phyloP scores from a whole-genome alignment of 2,888 invertebrate genomes.

The Sylvicola fuscatus region DNA sequence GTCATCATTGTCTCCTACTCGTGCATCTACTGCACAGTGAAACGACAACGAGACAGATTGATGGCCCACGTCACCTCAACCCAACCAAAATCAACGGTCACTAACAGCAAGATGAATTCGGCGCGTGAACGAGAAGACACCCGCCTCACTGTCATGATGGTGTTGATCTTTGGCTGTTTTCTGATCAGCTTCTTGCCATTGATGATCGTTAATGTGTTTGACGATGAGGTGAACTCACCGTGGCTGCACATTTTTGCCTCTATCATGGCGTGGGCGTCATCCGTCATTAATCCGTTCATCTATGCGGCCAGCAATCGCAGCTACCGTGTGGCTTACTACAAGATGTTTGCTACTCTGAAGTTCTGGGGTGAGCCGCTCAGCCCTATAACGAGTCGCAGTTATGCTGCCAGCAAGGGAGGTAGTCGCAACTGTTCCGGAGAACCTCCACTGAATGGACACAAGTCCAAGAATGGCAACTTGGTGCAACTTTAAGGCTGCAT shows the following conservation, averaged over 20 bases:
- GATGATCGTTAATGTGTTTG: conserved; percentile 73
- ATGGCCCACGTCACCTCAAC: conserved; percentile 32
- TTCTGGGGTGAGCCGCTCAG: conserved; percentile 24
- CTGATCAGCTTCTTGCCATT: conserved; percentile 69
- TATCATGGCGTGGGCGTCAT: conserved; percentile 74
- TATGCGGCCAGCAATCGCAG: conserved; percentile 79
- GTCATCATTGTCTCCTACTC: conserved; percentile 71
- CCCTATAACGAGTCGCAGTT: conserved; percentile 17
- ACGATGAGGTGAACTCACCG: conserved; percentile 52
- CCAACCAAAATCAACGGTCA: conserved; percentile 12
- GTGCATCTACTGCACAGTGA: conserved; percentile 65
- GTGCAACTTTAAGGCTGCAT: too few species aligned
- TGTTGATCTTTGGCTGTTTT: conserved; percentile 72
- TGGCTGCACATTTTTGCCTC: conserved; percentile 66
- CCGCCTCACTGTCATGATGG: conserved; percentile 70
- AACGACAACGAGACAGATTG: conserved; percentile 49
- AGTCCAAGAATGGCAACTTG: too few species aligned
- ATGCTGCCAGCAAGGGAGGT: too few species aligned
- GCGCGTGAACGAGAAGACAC: conserved; percentile 40
- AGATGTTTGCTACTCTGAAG: conserved; percentile 20
- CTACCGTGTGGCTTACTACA: conserved; percentile 26
- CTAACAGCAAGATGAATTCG: neutral
- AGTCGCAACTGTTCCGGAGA: too few species aligned
- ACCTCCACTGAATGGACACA: too few species aligned
- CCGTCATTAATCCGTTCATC: conserved; percentile 75